Percentiles rank a stretch among this genome's conserved stretches.
These are phyloP conservation scores for Champsocephalus esox DNA, from an alignment of 2,797 vertebrate genomes.

Conservation along the genomic window DNA sequence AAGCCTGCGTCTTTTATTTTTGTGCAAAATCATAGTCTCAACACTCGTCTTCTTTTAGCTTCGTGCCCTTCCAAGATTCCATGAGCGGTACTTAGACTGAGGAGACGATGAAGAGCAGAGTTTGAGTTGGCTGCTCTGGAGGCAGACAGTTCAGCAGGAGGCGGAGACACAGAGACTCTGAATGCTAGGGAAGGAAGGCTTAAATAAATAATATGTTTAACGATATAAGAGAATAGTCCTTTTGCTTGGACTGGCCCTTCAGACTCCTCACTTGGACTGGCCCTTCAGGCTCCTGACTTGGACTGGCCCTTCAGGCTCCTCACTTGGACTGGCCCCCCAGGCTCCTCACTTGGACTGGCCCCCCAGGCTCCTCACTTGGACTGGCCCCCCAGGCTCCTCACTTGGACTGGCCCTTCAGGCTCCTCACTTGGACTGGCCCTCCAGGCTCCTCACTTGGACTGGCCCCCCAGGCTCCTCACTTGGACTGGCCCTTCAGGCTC, in stretches of 20 bases:
- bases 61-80: slow-evolving; percentile 57
- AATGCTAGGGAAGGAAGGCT: slow-evolving; percentile 23
- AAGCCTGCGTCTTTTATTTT: slow-evolving; percentile 85
- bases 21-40: slow-evolving; percentile 92
- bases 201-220: slow-evolving; percentile 52
- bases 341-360: too few relatives aligned
- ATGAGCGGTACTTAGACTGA: slow-evolving; percentile 75
- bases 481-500: too few relatives aligned
- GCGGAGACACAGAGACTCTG: slow-evolving; percentile 13
- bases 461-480: too few relatives aligned
- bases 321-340: too few relatives aligned
- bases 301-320: too few relatives aligned
- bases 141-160: slow-evolving; percentile 30
- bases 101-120: slow-evolving; percentile 30
- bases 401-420: too few relatives aligned
- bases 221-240: slow-evolving; percentile 43
- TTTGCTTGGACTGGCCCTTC: slow-evolving; percentile 22
- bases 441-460: too few relatives aligned
- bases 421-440: too few relatives aligned
- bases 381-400: too few relatives aligned
- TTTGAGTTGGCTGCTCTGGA: slow-evolving; percentile 36
- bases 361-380: too few relatives aligned
- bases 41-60: slow-evolving; percentile 45
- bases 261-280: not conserved
- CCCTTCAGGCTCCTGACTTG: too few relatives aligned